phyloP scores from a whole-genome alignment of 2,888 invertebrate species.

The Microplitis manilae region DNA sequence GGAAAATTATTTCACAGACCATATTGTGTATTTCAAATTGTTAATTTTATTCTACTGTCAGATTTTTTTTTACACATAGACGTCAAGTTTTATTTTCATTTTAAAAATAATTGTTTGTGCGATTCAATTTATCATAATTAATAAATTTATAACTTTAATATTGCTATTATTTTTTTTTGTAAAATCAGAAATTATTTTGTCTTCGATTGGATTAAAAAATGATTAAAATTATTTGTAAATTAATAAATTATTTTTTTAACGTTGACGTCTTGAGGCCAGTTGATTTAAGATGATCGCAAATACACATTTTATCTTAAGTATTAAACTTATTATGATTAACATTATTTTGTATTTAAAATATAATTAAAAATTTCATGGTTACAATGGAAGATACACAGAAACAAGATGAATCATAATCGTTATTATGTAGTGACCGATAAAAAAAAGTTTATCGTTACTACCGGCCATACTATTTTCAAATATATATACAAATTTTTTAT shows the following conservation, averaged over 20 bases:
- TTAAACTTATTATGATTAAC: conserved; percentile 15
- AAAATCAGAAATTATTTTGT: too few species aligned
- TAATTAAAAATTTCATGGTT: conserved; percentile 10
- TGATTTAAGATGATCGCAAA: background rate
- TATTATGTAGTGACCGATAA: background rate
- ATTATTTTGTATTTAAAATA: conserved; percentile 24
- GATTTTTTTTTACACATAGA: conserved; percentile 49
- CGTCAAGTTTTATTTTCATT: conserved; percentile 34
- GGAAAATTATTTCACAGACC: background rate
- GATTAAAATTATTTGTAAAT: background rate
- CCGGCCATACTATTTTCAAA: conserved; percentile 15
- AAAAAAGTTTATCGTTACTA: background rate
- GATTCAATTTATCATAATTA: conserved; percentile 2
- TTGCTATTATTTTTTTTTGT: too few species aligned
- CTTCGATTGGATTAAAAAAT: background rate
- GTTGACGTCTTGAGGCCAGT: conserved; percentile 1
- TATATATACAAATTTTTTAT: conserved; percentile 10
- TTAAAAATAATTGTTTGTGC: conserved; percentile 12
- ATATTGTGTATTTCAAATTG: conserved; percentile 50
- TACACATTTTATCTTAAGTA: conserved; percentile 4
- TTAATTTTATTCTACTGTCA: conserved; percentile 58
- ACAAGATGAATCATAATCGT: background rate
- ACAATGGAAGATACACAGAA: conserved; percentile 9
- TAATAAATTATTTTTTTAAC: background rate
- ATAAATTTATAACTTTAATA: too few species aligned